Conservation (phyloP, 2,888 invertebrate genomes). For the Conomelus anceps region DNA sequence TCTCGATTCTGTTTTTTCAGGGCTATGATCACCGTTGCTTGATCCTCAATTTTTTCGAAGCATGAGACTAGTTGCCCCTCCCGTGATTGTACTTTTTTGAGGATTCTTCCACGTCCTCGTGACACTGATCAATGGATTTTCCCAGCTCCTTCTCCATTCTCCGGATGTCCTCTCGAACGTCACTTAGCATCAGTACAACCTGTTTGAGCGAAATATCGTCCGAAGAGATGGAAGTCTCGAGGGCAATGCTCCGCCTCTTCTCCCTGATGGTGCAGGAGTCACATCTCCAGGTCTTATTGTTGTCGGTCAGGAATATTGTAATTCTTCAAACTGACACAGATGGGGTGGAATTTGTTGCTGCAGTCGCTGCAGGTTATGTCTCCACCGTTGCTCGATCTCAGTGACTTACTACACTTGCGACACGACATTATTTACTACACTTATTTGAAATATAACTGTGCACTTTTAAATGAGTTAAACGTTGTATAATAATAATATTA, state of each 20-base stretch:
- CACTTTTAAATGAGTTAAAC: no score
- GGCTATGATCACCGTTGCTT: neutral
- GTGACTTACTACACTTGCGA: no score
- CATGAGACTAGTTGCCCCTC: neutral
- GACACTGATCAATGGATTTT: neutral
- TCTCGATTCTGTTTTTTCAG: neutral
- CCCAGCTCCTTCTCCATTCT: neutral
- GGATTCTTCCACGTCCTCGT: neutral
- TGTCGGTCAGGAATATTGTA: no score
- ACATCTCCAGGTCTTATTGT: neutral
- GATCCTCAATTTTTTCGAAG: neutral
- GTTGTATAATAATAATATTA: no score
- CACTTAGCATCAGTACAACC: neutral
- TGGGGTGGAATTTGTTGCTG: no score
- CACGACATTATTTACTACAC: no score
- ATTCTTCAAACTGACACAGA: no score
- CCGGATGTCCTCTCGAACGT: neutral
- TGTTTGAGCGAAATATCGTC: neutral
- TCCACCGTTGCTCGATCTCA: no score
- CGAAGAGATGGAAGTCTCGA: neutral
- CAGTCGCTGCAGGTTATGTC: no score
- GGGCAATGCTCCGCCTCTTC: neutral
- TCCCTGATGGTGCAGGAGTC: neutral
- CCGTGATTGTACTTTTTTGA: neutral
- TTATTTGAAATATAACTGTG: no score